Evolutionary conservation across 2,797 vertebrate species (phyloP), one percentile per base, ranked within the genome.

Genomic region (Chelon labrosus): DNA sequence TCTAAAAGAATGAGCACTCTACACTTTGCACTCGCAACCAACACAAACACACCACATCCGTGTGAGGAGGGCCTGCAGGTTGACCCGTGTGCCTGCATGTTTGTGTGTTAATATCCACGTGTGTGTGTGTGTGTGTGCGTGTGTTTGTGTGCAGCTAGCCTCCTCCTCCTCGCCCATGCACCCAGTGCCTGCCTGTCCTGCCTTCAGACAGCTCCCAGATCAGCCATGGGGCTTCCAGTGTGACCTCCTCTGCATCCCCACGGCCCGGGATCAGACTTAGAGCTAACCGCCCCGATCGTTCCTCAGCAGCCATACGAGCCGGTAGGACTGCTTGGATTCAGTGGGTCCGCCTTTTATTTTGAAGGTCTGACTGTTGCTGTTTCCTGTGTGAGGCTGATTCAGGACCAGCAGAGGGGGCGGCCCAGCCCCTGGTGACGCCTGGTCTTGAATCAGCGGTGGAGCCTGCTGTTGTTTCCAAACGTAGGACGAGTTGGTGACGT

Each of bases 111-210:
- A 13, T 42, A 3, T 22, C 2, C 3, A 3, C 84, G 85, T 84
- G 76, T 83, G 76, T 71, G 64, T 74, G 16, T 52, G 62, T 70
- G 51, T 65, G 47, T 78, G 60, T 58, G 65, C 5, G 42, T 44
- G 75, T 78, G 77, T 52, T 76, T 65, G 72, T 57, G 85, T 80
- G 73, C 83, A 64, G 83, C 88, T 79, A 74, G 87, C 78, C 83
- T 89, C 31, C 31, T 31, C 31, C 83, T 92, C 88, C 90, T 91
- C 87, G 85, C 87, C 88, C 87, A 86, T 89, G 90, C 93, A 92
- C 92, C 85, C 90, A 93, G 92, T 94, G 92, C 91, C 93, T 94
- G 91, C 92, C 90, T 93, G 86, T 93, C 92, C 91, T 91, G 92
- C 94, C 91, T 93, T 92, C 87, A 91, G 85, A 92, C 86, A 85